Evolutionary conservation across 53 echinoderm and acorn worm genomes (phyloP), one percentile per base, ranked within the genome.

Genomic region (Paracentrotus lividus): DNA sequence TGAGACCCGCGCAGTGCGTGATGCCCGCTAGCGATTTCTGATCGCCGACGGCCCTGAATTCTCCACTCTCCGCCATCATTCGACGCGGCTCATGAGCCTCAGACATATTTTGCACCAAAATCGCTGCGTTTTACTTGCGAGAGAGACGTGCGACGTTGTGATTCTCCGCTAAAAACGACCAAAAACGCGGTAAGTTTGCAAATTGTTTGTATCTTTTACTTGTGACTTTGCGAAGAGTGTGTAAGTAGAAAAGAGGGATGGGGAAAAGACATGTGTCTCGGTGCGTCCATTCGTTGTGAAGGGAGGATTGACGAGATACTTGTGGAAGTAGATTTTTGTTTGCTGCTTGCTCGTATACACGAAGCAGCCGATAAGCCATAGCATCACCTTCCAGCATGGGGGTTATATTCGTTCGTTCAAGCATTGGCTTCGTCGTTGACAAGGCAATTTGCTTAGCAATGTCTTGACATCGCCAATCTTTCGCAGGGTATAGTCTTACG

Each of bases 1-100:
- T 94, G 97, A 97, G 97, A 95, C 95, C 95, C 94, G 95, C 96
- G 94, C 94, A 95, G 96, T 94, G 96, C 97, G 97, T 96, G 97
- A 97, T 97, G 94, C 96, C 97, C 97, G 93, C 85, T 94, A 94
- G 97, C 95, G 85, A 76, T 97, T 97, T 90, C 77, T 72, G 69
- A 96, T 96, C 85, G 96, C 97, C 97, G 64, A 57, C 92, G 97
- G 97, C 96, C 90, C 88, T 94, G 96, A 93, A 89, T 96, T 96
- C 94, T 93, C 94, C 93, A 49, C 95, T 95, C 95, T 75, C 53
- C 94, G 94, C 96, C 96, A 96, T 96, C 96, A 94, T 96, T 86
- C 86, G 86, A 21, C 86, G 55, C 20, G 94, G 93, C 93, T 33
- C 94, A 86, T 94, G 93, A 90, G 91, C 91, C 91, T 49, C 91